A percentile compares a stretch with the other conserved stretches of the same genome.
phyloP scores from a whole-genome alignment of 2,888 invertebrate species.

The Stenolophus ochropezus region DNA sequence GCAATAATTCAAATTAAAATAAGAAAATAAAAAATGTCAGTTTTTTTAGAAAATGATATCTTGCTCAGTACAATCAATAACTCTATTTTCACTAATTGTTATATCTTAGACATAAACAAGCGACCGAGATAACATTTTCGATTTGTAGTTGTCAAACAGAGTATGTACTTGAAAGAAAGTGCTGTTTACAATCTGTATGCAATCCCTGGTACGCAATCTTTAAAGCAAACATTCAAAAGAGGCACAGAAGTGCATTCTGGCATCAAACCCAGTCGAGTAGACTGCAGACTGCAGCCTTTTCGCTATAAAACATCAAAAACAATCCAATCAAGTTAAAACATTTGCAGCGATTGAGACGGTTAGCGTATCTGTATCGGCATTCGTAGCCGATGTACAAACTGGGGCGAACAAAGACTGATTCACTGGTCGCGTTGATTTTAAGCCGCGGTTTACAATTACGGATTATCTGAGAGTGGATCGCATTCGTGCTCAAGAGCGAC shows the following conservation, averaged over 20 bases:
- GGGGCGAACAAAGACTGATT: slow-evolving; percentile 47
- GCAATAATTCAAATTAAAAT: too few species aligned
- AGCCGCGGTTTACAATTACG: slow-evolving; percentile 60
- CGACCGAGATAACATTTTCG: too few species aligned
- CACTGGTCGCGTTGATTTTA: slow-evolving; percentile 51
- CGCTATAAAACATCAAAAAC: background rate
- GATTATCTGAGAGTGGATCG: slow-evolving; percentile 59
- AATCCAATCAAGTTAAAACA: background rate
- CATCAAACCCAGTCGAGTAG: background rate
- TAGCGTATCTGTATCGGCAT: background rate
- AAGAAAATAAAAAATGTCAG: too few species aligned
- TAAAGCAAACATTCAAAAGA: background rate
- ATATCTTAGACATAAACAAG: too few species aligned
- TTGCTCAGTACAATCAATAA: too few species aligned
- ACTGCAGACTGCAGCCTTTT: background rate
- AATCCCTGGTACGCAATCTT: too few species aligned
- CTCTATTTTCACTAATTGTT: too few species aligned
- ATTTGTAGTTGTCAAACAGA: too few species aligned
- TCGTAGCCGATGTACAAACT: slow-evolving; percentile 17
- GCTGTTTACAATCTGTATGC: too few species aligned
- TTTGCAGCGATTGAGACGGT: background rate
- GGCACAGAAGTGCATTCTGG: background rate
- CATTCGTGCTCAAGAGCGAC: slow-evolving; percentile 57
- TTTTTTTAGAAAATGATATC: too few species aligned
- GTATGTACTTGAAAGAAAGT: too few species aligned